A percentile compares a stretch with the other conserved stretches of the same genome.
phyloP scores from a whole-genome alignment of 2,113 vertebrate species.

The Dryoscopus gambensis region DNA sequence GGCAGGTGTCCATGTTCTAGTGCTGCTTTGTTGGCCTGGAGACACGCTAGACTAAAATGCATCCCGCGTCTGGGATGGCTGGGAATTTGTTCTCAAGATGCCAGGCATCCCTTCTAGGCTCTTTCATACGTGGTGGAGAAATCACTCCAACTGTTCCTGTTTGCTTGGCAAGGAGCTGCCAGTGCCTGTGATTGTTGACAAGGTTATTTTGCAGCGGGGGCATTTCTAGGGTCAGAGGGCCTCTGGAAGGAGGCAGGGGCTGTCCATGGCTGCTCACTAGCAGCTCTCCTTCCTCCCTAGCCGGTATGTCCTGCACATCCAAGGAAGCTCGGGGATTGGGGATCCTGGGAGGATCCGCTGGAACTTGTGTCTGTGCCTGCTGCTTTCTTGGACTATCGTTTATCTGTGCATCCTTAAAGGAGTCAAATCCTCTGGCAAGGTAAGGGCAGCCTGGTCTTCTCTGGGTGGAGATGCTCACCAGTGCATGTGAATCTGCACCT shows the following conservation, averaged over 20 bases:
- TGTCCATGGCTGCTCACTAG: not conserved
- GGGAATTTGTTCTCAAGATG: not conserved
- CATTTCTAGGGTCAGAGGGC: not conserved
- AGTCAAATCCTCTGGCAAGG: constrained; percentile 84
- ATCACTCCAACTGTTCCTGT: not conserved
- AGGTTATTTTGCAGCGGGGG: not conserved
- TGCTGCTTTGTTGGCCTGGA: not conserved
- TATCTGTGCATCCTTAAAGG: constrained; percentile 82
- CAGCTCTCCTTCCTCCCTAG: constrained; percentile 30
- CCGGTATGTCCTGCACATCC: constrained; percentile 81
- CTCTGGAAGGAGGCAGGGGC: not conserved
- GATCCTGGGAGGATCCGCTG: constrained; percentile 75
- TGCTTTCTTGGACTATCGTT: constrained; percentile 80
- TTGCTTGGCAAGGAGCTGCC: not conserved
- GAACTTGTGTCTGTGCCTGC: constrained; percentile 80
- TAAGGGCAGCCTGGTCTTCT: not conserved
- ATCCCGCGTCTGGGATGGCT: not conserved
- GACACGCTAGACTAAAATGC: not conserved
- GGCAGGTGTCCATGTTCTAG: not conserved
- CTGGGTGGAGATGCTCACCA: too few species aligned
- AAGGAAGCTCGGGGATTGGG: constrained; percentile 79
- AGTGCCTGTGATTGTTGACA: not conserved
- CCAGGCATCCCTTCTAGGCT: not conserved
- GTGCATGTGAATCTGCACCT: not conserved
- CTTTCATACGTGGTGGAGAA: not conserved